These are phyloP conservation scores for Uloborus diversus DNA, from an alignment of 1,140 invertebrate genomes.

Conservation along the genomic window DNA sequence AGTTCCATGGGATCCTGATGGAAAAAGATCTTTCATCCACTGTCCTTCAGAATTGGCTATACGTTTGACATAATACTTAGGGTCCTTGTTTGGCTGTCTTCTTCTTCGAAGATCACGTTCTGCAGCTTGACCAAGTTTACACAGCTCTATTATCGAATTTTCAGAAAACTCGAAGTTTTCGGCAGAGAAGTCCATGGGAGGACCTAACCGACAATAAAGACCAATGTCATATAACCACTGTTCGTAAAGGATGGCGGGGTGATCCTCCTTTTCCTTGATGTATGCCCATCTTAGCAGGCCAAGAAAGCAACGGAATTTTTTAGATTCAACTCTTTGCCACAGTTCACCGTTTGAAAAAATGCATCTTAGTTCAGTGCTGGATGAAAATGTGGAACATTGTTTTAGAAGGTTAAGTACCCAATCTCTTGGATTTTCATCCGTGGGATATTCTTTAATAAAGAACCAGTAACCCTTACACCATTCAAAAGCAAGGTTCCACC, in stretches of 20 bases:
- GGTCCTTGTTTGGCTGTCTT: conserved; percentile 29
- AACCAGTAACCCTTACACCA: conserved; percentile 42
- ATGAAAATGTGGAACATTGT: not conserved
- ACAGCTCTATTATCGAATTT: not conserved
- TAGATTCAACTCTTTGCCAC: conserved; percentile 30
- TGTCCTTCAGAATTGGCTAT: not conserved
- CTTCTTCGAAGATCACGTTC: conserved; percentile 33
- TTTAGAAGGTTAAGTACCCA: conserved; percentile 34
- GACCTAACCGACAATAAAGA: conserved; percentile 4
- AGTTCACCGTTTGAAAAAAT: conserved; percentile 20
- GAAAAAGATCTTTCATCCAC: conserved; percentile 14
- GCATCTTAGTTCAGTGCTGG: conserved; percentile 3
- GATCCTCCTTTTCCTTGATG: conserved; percentile 1
- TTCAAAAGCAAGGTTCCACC: conserved; percentile 18
- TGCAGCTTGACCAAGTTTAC: conserved; percentile 21
- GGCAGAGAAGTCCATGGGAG: not conserved
- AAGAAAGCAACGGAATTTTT: conserved; percentile 32
- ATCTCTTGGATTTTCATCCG: not conserved
- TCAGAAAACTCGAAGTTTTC: not conserved
- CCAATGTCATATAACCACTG: conserved; percentile 51
- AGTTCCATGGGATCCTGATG: conserved; percentile 4
- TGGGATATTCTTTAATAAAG: not conserved
- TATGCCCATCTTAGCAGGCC: conserved; percentile 18
- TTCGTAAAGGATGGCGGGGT: conserved; percentile 33
- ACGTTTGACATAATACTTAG: conserved; percentile 25